Base-by-base conservation (phyloP, 1,140 invertebrate species). In the Drosophila burlai region DNA sequence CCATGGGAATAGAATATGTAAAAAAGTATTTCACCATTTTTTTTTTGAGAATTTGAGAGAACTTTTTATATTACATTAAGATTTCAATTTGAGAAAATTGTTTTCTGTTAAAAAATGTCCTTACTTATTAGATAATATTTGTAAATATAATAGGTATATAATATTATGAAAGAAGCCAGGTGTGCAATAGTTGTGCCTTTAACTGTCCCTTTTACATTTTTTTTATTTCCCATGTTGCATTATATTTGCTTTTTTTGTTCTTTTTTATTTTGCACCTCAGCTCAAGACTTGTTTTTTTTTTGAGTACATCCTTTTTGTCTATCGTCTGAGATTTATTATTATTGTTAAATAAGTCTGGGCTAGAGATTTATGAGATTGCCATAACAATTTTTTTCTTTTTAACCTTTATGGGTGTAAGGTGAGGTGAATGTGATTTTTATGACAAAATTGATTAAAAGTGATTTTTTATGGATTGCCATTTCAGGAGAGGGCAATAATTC, bases 251-350 rank as follows among this genome's bases (percentile, higher is more conserved):
- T 49, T 4, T 54, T 73, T 47, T 77, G n/a, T 60, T 58, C 26
- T 36, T 16, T 47, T 57, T 38, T 42, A 29, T 24, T 71, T 60
- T 46, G 24, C 50, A 59, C 66, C 74, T 75, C 46, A 7, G 29
- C 38, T 61, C 1, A 9, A 10, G 21, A 54, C n/a, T 13, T 59
- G 16, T 60, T 57, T 49, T 58, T 13, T 65, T 72, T 61, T 72
- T 15, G 40, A 36, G 42, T 43, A 75, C 68, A 80, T 69, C 71
- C 64, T 60, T 21, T 54, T 59, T 65, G 43, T 73, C 69, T 80
- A 74, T 47, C 45, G 49, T 46, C 80, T 63, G 67, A 63, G 40
- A 80, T 80, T 80, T 80, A 75, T 75, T 80, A 80, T 80, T 75
- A 80, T 80, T 74, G 60, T 78, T 52, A 24, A 47, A 29, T 13